Percentiles rank a stretch among this genome's conserved stretches.
Conservation (phyloP, 1,140 invertebrate genomes). For the Atta cephalotes region DNA sequence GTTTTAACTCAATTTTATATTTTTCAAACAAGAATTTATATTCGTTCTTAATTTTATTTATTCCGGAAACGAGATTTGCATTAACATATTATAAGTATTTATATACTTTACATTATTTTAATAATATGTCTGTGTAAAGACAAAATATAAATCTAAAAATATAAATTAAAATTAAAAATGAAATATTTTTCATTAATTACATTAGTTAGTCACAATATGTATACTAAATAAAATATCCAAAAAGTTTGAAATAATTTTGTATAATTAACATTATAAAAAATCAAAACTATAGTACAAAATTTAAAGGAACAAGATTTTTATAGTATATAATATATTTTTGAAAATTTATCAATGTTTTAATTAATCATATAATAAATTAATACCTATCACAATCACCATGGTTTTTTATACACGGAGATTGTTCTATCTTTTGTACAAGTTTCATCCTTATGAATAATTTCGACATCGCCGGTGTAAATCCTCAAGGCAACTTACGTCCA, state of each 20-base stretch:
- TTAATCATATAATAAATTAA: no score
- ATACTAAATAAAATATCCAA: not conserved
- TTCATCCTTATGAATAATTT: slow-evolving; percentile 51
- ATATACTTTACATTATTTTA: not conserved
- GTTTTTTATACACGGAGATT: not conserved
- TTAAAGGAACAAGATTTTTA: not conserved
- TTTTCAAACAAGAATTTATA: not conserved
- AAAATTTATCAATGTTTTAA: no score
- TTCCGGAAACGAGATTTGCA: not conserved
- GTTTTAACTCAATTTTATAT: not conserved
- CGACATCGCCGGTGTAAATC: slow-evolving; percentile 8
- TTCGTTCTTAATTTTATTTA: not conserved
- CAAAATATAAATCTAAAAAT: not conserved
- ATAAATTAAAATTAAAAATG: not conserved
- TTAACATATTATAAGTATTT: not conserved
- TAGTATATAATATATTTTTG: not conserved
- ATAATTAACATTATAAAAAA: not conserved
- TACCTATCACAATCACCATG: not conserved
- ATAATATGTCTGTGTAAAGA: not conserved
- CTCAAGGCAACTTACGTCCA: slow-evolving; percentile 28
- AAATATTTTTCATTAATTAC: not conserved
- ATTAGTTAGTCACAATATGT: not conserved
- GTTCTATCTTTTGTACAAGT: not conserved
- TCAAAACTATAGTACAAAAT: not conserved
- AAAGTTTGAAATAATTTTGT: not conserved